phyloP scores from a whole-genome alignment of 2,113 vertebrate genomes.

The Pycnonotus jocosus region DNA sequence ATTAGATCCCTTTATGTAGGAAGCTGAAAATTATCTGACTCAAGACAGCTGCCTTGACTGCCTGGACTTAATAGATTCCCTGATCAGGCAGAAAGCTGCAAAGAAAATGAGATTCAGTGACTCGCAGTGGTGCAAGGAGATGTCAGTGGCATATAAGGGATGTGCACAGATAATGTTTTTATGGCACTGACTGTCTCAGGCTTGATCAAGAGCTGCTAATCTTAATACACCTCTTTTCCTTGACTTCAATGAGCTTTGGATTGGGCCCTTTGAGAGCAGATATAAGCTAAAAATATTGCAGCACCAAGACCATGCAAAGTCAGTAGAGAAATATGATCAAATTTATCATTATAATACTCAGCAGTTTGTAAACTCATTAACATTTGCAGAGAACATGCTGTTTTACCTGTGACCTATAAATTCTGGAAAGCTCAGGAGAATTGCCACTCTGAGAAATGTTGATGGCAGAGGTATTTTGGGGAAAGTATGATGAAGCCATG shows the following conservation, averaged over 20 bases:
- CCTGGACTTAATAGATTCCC: slow-evolving; percentile 24
- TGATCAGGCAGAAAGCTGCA: neutral
- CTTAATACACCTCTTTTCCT: slow-evolving; percentile 13
- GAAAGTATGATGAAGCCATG: neutral
- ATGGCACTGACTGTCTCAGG: neutral
- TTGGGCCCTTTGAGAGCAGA: neutral
- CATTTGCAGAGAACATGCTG: slow-evolving; percentile 36
- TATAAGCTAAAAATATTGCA: slow-evolving; percentile 7
- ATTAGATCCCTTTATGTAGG: neutral
- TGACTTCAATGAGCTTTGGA: slow-evolving; percentile 29
- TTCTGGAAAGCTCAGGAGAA: slow-evolving; percentile 22
- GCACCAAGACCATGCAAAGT: neutral
- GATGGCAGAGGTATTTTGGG: slow-evolving; percentile 1
- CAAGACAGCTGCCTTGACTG: neutral
- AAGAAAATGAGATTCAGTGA: slow-evolving; percentile 2
- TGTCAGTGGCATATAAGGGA: neutral
- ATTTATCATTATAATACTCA: slow-evolving; percentile 39
- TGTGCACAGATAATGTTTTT: neutral
- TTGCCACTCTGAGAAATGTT: neutral
- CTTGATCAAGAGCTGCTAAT: slow-evolving; percentile 36
- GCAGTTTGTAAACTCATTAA: slow-evolving; percentile 60
- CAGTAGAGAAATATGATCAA: slow-evolving; percentile 21
- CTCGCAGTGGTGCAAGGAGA: neutral
- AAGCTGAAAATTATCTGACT: slow-evolving; percentile 34
- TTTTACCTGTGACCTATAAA: slow-evolving; percentile 49